Evolutionary conservation across 2,797 vertebrate genomes (phyloP), one percentile per base, ranked within the genome.

Genomic region (Etheostoma nigrum): DNA sequence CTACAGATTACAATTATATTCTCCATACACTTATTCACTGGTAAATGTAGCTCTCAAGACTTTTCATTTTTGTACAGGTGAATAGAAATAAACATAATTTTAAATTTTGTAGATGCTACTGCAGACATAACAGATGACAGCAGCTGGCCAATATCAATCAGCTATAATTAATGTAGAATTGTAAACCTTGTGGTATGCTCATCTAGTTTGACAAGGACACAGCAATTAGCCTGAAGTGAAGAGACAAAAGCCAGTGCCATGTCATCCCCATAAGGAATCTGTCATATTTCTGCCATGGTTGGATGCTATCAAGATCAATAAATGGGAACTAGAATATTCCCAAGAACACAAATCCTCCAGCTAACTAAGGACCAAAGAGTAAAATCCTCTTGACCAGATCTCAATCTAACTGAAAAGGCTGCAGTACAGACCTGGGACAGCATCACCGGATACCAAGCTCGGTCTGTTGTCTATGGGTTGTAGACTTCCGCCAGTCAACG

Each of bases 171-270:
- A 54, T 49, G 59, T 9, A 48, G 23, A 62, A 63, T 52, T 59
- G 67, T 65, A 71, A 52, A 62, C 51, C 13, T 21, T 63, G 47
- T 49, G 47, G 47, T 15, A 47, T 18, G 15, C 33, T 74, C 67
- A 60, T 54, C 67, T 57, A 58, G 55, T 71, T 66, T 84, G 75
- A 83, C 27, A 60, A 21, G 40, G 55, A 59, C 75, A 67, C 61
- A 55, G 25, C 60, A 77, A 83, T 79, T 69, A 74, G 79, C 85
- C 68, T 78, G 44, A 57, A 84, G 71, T 69, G 76, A 59, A 78
- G 78, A 83, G 68, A 81, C 69, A 88, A 77, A 81, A 80, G 72
- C 52, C 68, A 6, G 58, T 10, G 21, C 23, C 21, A 45, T 36
- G 36, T 61, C 55, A 25, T 45, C 55, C 71, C 30, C 67, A 76